phyloP scores from a whole-genome alignment of 2,113 vertebrate species.

The Sphaerodactylus townsendi region DNA sequence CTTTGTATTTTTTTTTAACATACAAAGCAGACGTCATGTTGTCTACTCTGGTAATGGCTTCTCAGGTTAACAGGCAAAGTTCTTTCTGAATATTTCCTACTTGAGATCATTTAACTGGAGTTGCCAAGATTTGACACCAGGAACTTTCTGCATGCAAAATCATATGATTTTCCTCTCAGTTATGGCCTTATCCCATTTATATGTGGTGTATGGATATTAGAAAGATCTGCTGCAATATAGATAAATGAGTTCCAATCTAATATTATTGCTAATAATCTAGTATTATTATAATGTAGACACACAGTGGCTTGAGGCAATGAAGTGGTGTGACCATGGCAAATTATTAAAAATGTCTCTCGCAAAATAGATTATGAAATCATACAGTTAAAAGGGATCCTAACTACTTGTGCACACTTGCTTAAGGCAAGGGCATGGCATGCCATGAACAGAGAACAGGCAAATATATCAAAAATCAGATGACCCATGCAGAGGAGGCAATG shows the following conservation, averaged over 20 bases:
- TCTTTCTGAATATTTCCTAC: too few species aligned
- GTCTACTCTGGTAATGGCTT: too few species aligned
- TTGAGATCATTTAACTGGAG: too few species aligned
- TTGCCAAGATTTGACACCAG: too few species aligned
- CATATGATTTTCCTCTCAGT: too few species aligned
- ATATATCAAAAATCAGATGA: background rate
- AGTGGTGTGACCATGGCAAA: conserved; percentile 8
- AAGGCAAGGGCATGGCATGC: background rate
- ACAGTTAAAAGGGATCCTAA: background rate
- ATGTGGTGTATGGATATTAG: background rate
- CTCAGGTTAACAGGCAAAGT: too few species aligned
- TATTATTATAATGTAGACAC: background rate
- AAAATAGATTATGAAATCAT: background rate
- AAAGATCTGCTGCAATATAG: background rate
- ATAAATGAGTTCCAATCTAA: background rate
- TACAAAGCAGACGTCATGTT: too few species aligned
- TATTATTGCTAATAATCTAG: conserved; percentile 1
- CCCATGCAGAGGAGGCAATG: background rate
- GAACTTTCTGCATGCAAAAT: too few species aligned
- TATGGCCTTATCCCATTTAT: background rate
- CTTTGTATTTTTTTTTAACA: too few species aligned
- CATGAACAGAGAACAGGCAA: background rate
- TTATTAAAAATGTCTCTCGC: background rate
- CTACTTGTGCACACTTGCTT: background rate
- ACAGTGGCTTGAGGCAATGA: background rate